Base-by-base conservation (phyloP, 2,113 vertebrate genomes). In the Muscicapa adusta region DNA sequence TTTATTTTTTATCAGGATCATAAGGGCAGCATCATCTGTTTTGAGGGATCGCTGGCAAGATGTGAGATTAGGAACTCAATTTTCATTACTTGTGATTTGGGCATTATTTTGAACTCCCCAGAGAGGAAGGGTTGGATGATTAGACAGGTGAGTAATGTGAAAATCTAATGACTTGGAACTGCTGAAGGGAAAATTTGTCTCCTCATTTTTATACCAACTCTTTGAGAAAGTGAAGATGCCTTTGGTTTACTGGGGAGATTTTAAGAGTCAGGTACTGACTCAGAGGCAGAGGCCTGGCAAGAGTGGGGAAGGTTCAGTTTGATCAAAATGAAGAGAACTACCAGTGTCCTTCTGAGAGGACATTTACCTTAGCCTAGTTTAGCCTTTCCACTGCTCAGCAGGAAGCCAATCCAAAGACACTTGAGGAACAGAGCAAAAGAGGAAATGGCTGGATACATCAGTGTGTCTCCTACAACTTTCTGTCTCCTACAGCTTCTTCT, bases 51-150 rank as follows among this genome's bases (percentile, higher is more conserved):
- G 50, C 42, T 87, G 71, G 67, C 18, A 57, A 87, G 29, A 20
- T 36, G 22, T 31, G 36, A 58, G 28, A 54, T 89, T 76, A 85
- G 25, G 31, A 93, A 88, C 36, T 91, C 11, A 78, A 47, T 91
- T 94, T 93, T 89, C 34, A 57, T 94, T 83, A 70, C 24, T 65
- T 58, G 56, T 79, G 33, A 90, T 51, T 66, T 63, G 36, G 18
- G 29, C 54, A 79, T 87, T 82, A 89, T 92, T 95, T 95, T 66
- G 77, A 92, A 77, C 42, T 93, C 63, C 25, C n/a, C 20, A 80
- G 47, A 88, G 42, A 72, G 19, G 38, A 81, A 85, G 51, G 5
- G 12, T 13, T 75, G n/a, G 19, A 71, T 85, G 36, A 80, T 87
- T 93, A 75, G 24, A 76, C 14, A 70, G 17, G 47, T 90, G 87